A percentile compares a stretch with the other conserved stretches of the same genome.
phyloP scores from a whole-genome alignment of 1,140 invertebrate species.

The Saccostrea echinata region DNA sequence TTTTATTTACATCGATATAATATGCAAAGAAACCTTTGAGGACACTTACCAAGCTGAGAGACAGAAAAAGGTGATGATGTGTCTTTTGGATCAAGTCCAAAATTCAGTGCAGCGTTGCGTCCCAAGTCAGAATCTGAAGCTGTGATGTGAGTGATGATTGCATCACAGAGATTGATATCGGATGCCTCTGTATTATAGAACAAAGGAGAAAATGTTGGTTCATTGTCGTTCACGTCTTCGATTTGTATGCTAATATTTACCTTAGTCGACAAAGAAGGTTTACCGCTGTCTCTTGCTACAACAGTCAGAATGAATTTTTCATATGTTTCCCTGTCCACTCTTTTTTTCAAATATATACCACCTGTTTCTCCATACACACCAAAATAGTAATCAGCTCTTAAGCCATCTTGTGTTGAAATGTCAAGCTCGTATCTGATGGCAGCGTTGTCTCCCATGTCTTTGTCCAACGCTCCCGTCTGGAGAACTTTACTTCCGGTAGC shows the following conservation, averaged over 20 bases:
- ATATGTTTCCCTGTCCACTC: slow-evolving; percentile 91
- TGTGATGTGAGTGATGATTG: slow-evolving; percentile 50
- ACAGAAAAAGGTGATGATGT: background rate
- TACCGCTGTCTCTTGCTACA: slow-evolving; percentile 93
- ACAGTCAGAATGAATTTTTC: slow-evolving; percentile 90
- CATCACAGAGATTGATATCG: slow-evolving; percentile 73
- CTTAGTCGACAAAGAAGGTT: slow-evolving; percentile 90
- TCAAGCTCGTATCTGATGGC: slow-evolving; percentile 88
- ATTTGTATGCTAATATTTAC: slow-evolving; percentile 86
- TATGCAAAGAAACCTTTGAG: slow-evolving; percentile 43
- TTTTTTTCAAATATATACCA: slow-evolving; percentile 82
- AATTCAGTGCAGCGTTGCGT: background rate
- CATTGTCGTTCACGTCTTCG: slow-evolving; percentile 87
- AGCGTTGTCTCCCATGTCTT: slow-evolving; percentile 85
- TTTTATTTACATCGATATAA: slow-evolving; percentile 39
- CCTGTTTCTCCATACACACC: slow-evolving; percentile 91
- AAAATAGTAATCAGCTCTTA: slow-evolving; percentile 81
- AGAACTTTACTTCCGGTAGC: slow-evolving; percentile 90
- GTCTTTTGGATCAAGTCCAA: background rate
- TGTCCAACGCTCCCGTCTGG: slow-evolving; percentile 85
- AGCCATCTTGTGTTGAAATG: slow-evolving; percentile 60
- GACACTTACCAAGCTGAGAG: background rate
- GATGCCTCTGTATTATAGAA: slow-evolving; percentile 76
- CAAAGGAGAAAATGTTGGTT: slow-evolving; percentile 54
- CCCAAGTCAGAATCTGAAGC: slow-evolving; percentile 60